Percentiles rank a stretch among this genome's conserved stretches.
Evolutionary conservation across 2,888 invertebrate genomes (phyloP).

Genomic region (Nomada lathburiana): DNA sequence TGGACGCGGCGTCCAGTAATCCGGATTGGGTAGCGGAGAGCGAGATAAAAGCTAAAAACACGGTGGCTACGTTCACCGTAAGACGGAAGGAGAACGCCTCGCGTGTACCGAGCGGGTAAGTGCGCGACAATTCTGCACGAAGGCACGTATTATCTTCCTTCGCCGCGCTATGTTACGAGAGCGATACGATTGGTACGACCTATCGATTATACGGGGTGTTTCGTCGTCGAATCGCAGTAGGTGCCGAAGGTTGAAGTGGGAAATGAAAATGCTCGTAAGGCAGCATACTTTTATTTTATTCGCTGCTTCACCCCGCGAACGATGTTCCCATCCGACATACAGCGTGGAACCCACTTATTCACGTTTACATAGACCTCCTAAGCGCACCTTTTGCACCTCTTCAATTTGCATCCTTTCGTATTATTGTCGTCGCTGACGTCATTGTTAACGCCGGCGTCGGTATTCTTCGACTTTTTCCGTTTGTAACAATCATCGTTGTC

Average conservation of each 20-base stretch:
- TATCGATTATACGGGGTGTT: background rate
- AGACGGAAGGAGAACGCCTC: slow-evolving; percentile 87
- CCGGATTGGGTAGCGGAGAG: slow-evolving; percentile 95
- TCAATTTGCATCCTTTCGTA: background rate
- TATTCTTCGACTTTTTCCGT: slow-evolving; percentile 24
- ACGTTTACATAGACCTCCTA: background rate
- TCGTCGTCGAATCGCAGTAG: background rate
- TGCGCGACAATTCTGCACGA: slow-evolving; percentile 45
- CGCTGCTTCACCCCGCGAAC: background rate
- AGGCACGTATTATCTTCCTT: background rate
- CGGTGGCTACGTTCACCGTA: slow-evolving; percentile 95
- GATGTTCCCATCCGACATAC: background rate
- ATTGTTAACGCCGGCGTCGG: background rate
- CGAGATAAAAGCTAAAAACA: slow-evolving; percentile 94
- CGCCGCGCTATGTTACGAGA: background rate
- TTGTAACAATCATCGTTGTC: slow-evolving; percentile 20
- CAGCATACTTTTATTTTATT: slow-evolving; percentile 25
- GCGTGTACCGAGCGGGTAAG: slow-evolving; percentile 79
- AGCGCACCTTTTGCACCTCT: slow-evolving; percentile 10
- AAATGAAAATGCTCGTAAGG: background rate
- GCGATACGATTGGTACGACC: too few relatives aligned
- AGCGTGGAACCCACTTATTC: background rate
- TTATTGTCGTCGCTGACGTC: slow-evolving; percentile 10
- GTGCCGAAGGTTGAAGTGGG: background rate
- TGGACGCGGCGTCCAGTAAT: slow-evolving; percentile 92